Percentiles rank a stretch among this genome's conserved stretches.
phyloP scores from a whole-genome alignment of 2,113 vertebrate genomes.

The Psilopsiagon aymara region DNA sequence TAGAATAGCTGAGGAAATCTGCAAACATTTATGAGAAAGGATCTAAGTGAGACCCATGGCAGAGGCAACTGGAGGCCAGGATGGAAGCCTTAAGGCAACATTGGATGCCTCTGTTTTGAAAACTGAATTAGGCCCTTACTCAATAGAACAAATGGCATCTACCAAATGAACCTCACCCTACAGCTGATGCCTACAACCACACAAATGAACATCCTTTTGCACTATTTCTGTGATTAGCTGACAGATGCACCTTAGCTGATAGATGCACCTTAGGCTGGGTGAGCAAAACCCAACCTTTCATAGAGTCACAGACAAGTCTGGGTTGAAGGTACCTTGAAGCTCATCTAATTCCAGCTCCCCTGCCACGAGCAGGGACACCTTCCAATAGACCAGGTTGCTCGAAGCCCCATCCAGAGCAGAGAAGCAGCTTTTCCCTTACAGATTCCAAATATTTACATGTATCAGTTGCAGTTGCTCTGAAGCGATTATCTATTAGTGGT shows the following conservation, averaged over 20 bases:
- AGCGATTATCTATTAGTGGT: not conserved
- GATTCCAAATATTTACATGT: not conserved
- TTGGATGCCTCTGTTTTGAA: not conserved
- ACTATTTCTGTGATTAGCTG: not conserved
- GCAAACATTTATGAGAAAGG: not conserved
- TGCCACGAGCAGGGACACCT: not conserved
- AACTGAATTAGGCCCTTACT: not conserved
- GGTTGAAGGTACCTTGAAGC: not conserved
- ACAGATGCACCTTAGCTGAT: not conserved
- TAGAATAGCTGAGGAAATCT: not conserved
- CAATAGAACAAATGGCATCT: rapidly evolving
- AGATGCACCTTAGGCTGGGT: not conserved
- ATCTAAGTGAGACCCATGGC: not conserved
- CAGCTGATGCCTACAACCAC: not conserved
- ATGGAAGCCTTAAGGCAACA: not conserved
- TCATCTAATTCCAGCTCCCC: not conserved
- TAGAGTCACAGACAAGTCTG: not conserved
- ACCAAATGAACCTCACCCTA: not conserved
- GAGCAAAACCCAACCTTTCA: not conserved
- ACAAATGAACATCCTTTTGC: not conserved
- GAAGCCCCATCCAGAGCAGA: not conserved
- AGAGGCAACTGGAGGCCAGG: not conserved
- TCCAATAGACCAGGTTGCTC: not conserved
- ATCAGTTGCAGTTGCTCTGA: not conserved
- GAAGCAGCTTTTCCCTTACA: not conserved